Base-by-base conservation (phyloP, 2,888 invertebrate genomes). In the Epiblema foenella region DNA sequence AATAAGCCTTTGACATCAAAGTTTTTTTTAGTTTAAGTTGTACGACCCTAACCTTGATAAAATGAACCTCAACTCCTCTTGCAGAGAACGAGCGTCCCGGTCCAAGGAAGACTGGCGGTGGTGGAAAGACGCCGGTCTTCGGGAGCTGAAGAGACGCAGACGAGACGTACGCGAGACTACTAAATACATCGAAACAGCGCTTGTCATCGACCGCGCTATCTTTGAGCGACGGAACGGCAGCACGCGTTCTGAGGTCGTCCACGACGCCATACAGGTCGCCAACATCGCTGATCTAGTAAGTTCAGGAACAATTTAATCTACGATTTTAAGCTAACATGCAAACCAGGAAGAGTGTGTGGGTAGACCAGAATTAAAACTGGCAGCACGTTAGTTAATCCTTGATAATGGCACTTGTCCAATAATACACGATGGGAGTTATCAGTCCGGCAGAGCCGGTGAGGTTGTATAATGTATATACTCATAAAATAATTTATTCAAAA, bases 281-380 rank as follows among this genome's bases (percentile, higher is more conserved):
- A 99, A 99, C 92, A 98, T 99, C 86, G 98, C 99, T 74, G 99
- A 99, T 94, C 94, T 98, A 96, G 98, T 98, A 85, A 96, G 97
- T 94, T 33, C 7, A 33, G 9, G 9, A 29, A 4, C 29, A 29
- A n/a, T n/a, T n/a, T n/a, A n/a, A 24, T 24, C 2, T 24, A 24
- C 24, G 24, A 24, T 3, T 24, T 24, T 4, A 24, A 24, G 24
- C 24, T 24, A 24, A 24, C 24, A 24, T 24, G 24, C 24, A 4
- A 24, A 24, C 24, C 24, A 24, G 24, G 24, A 24, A 24, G 24
- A 24, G 24, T 4, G 24, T 24, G 24, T 24, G 24, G 4, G 4
- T 24, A 24, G 24, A 24, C 24, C 24, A 24, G 2, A 24, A 24
- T 4, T 24, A 3, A 24, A 24, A 24, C 24, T 24, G 2, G 24